Evolutionary conservation across 2,888 invertebrate species (phyloP).

Genomic region (Phaonia tiefii): DNA sequence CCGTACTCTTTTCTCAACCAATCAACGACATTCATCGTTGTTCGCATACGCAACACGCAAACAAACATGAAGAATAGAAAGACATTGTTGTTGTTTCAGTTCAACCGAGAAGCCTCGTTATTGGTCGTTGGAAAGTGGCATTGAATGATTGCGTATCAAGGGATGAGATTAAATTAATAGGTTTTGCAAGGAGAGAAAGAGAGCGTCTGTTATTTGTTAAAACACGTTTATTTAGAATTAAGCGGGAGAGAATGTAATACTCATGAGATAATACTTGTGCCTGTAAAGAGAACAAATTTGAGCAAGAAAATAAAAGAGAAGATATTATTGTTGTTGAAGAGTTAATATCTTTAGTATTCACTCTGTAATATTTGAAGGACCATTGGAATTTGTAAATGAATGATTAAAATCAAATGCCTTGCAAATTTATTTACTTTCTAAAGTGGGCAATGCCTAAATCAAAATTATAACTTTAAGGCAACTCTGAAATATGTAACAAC

Average conservation of each 20-base stretch:
- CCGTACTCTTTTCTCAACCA: constrained; percentile 27
- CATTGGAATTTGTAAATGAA: constrained; percentile 6
- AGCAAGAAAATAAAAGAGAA: constrained; percentile 10
- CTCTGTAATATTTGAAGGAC: neutral
- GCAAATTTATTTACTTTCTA: too few species aligned
- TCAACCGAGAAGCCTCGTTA: constrained; percentile 36
- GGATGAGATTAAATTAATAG: constrained; percentile 22
- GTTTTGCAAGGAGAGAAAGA: neutral
- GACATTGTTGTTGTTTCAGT: constrained; percentile 55
- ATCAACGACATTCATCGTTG: constrained; percentile 25
- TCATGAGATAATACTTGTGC: constrained; percentile 21
- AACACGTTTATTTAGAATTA: neutral
- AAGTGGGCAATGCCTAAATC: too few species aligned
- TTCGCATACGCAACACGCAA: constrained; percentile 33
- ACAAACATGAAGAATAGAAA: constrained; percentile 57
- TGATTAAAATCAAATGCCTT: too few species aligned
- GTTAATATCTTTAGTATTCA: neutral
- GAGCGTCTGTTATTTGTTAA: neutral
- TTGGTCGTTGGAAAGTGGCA: constrained; percentile 35
- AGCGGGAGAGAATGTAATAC: neutral
- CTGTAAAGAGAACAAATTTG: neutral
- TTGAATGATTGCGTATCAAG: neutral
- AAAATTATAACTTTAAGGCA: too few species aligned
- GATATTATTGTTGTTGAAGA: neutral
- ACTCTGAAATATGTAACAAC: too few species aligned